A percentile compares a stretch with the other conserved stretches of the same genome.
These are phyloP conservation scores for Peucedramus taeniatus DNA, from an alignment of 2,113 vertebrate genomes.

Conservation along the genomic window DNA sequence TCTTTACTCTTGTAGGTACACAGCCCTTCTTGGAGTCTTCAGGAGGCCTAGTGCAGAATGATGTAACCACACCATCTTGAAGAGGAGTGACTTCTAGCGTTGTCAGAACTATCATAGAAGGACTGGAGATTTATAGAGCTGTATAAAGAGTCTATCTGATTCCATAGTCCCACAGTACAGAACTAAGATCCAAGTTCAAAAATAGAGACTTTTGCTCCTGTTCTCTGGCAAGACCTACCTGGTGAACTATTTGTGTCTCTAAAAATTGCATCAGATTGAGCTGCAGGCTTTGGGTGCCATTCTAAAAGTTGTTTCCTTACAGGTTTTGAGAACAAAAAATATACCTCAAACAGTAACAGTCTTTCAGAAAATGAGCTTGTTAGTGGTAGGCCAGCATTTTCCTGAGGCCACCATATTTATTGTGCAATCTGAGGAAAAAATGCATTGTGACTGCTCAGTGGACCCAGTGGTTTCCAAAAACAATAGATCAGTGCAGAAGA, in stretches of 20 bases:
- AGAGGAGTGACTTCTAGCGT: background rate
- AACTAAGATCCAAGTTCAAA: background rate
- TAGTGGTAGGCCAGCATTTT: background rate
- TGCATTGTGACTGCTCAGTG: background rate
- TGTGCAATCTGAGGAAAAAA: constrained; percentile 8
- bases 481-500: constrained; percentile 29
- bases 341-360: background rate
- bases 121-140: background rate
- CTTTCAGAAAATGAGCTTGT: background rate
- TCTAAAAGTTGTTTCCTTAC: background rate
- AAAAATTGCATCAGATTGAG: background rate
- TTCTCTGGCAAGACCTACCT: background rate
- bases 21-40: background rate
- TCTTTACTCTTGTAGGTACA: background rate
- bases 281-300: background rate
- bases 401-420: background rate
- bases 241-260: background rate
- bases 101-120: background rate
- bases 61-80: background rate
- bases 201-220: background rate
- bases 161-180: background rate
- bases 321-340: background rate
- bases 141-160: background rate
- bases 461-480: constrained; percentile 18
- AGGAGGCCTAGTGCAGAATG: background rate